Percentiles rank a stretch among this genome's conserved stretches.
Evolutionary conservation across 2,888 invertebrate species (phyloP).

Genomic region (Miltochrista miniata): DNA sequence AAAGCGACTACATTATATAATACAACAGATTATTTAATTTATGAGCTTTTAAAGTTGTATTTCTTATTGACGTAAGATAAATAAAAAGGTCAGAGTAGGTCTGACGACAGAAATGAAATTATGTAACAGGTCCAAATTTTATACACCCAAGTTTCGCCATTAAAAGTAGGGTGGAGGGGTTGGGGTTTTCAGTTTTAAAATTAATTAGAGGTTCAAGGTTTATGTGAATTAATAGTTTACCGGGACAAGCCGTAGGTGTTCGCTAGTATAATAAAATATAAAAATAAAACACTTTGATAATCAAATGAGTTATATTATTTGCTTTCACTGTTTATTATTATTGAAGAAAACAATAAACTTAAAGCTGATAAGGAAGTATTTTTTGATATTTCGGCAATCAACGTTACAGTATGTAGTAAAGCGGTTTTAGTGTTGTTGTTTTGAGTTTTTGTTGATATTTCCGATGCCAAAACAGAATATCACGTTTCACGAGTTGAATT

Average conservation of each 20-base stretch:
- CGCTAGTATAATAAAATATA: no score
- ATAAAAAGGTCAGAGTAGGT: constrained; percentile 23
- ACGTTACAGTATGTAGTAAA: constrained; percentile 47
- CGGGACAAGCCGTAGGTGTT: no score
- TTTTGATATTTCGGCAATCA: constrained; percentile 44
- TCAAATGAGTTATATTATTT: no score
- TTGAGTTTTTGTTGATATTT: constrained; percentile 51
- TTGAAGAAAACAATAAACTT: constrained; percentile 36
- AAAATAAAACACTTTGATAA: no score
- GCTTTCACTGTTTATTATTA: no score
- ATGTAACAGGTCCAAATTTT: constrained; percentile 11
- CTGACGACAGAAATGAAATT: constrained; percentile 10
- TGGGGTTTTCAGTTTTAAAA: no score
- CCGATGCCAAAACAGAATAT: constrained; percentile 51
- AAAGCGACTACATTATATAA: constrained; percentile 44
- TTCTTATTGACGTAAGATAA: constrained; percentile 41
- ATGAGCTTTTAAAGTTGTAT: constrained; percentile 38
- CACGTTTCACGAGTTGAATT: constrained; percentile 49
- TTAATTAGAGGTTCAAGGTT: no score
- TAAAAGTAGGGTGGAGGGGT: no score
- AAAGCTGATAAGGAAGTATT: constrained; percentile 39
- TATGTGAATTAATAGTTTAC: no score
- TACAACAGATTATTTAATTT: constrained; percentile 42
- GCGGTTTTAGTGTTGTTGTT: constrained; percentile 37
- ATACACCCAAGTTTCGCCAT: no score